phyloP scores from a whole-genome alignment of 2,113 vertebrate genomes.

The Sphyrna mokarran region DNA sequence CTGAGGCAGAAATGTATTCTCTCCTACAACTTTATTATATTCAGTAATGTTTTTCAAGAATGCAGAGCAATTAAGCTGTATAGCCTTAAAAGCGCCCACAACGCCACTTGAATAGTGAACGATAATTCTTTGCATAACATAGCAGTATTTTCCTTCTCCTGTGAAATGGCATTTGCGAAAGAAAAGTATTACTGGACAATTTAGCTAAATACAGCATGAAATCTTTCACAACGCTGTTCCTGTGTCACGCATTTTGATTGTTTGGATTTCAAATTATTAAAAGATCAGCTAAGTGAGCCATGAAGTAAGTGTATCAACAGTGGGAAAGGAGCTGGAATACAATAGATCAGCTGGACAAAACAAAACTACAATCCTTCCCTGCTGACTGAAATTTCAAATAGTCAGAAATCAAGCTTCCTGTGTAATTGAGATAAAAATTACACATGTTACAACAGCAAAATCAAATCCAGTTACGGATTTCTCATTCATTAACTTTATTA shows the following conservation, averaged over 20 bases:
- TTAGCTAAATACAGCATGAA: neutral
- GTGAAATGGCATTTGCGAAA: neutral
- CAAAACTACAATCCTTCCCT: neutral
- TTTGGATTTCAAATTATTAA: neutral
- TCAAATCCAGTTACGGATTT: neutral
- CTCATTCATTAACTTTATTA: neutral
- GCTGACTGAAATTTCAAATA: neutral
- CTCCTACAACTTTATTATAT: neutral
- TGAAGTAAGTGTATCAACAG: neutral
- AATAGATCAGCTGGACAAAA: neutral
- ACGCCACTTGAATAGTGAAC: neutral
- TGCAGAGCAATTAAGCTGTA: neutral
- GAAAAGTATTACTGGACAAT: neutral
- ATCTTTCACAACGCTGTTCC: neutral
- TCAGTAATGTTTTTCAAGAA: neutral
- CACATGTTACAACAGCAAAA: neutral
- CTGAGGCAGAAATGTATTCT: neutral
- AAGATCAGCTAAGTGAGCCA: neutral
- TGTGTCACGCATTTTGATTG: neutral
- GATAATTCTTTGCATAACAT: neutral
- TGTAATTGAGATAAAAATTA: slow-evolving; percentile 7
- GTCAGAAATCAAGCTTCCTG: neutral
- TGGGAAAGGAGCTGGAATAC: neutral
- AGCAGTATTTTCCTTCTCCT: neutral
- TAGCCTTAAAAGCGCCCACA: neutral